These are phyloP conservation scores for Macrostomum cliftonense DNA, from an alignment of 2,888 invertebrate genomes.

Conservation along the genomic window DNA sequence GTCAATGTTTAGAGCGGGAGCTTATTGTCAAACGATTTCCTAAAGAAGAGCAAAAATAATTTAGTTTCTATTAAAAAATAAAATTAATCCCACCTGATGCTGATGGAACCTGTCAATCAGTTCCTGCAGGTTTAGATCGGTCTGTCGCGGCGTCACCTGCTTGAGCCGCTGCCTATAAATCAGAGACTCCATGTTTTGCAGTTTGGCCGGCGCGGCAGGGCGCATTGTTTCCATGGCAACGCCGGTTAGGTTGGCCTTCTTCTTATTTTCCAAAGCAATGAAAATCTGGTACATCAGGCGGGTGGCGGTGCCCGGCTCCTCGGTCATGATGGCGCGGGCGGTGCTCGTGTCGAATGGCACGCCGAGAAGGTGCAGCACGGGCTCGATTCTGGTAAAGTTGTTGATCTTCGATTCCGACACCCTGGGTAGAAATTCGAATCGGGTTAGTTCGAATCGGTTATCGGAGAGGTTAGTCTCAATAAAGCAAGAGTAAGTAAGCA, in stretches of 20 bases:
- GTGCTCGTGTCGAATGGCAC: constrained; percentile 35
- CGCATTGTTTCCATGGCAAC: constrained; percentile 37
- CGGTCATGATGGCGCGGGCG: constrained; percentile 36
- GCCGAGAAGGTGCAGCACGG: constrained; percentile 28
- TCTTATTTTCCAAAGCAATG: constrained; percentile 33
- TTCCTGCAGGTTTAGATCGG: constrained; percentile 29
- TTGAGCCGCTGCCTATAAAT: constrained; percentile 35
- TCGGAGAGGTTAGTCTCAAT: neutral
- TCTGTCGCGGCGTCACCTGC: constrained; percentile 33
- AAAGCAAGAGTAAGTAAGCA: neutral
- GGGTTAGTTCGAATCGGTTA: neutral
- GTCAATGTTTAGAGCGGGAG: too few relatives aligned
- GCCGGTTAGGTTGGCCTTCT: constrained; percentile 32
- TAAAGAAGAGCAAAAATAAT: too few relatives aligned
- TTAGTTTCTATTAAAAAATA: too few relatives aligned
- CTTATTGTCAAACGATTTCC: too few relatives aligned
- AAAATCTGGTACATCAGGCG: constrained; percentile 35
- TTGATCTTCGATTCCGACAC: constrained; percentile 34
- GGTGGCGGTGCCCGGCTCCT: constrained; percentile 31
- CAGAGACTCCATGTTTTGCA: constrained; percentile 28
- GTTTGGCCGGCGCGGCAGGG: constrained; percentile 32
- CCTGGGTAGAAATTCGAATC: constrained; percentile 15
- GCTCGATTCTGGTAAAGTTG: constrained; percentile 35
- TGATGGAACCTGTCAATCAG: constrained; percentile 28
- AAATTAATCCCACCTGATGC: constrained; percentile 24